Base-by-base conservation (phyloP, 2,888 invertebrate genomes). In the Congeria kusceri region DNA sequence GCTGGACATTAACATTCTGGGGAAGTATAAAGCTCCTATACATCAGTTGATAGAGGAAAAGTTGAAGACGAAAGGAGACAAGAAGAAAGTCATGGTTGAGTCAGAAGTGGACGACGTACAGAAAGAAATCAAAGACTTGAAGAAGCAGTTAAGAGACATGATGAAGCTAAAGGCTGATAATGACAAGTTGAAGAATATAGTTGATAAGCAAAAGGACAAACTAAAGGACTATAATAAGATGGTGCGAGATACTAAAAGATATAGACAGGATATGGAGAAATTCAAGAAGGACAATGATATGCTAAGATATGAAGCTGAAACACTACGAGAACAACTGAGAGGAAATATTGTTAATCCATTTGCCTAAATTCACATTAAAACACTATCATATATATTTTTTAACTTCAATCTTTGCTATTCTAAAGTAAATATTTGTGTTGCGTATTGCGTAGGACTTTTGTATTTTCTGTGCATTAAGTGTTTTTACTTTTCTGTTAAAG, bases 221-320 rank as follows among this genome's bases (percentile, higher is more conserved):
- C 75, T 90, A 58, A 83, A 86, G 13, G 87, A 87, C n/a, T 88
- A 87, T 65, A 84, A 83, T 39, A 74, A 82, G 46, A 77, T 83
- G 69, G 66, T 83, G 18, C 62, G 76, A 65, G 84, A 84, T 15
- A 77, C 85, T 27, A 89, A 86, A 75, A 76, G 57, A 59, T 39
- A 73, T 23, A 83, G 78, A 61, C 75, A 73, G 53, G 80, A 83
- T 3, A 72, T 73, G 68, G 83, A 83, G n/a, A 83, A 75, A 44
- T 71, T 65, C 27, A 83, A 75, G 70, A 75, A 77, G 58, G 83
- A 85, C 61, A 65, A 59, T 9, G 80, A 75, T 20, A 75, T 70
- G 23, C 57, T 82, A 72, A 75, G 63, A 66, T 75, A 66, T 65
- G 83, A 85, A 61, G 58, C 80, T 23, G 64, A 65, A 18, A 68